These are phyloP conservation scores for Cerceris ruficornis DNA, from an alignment of 2,888 invertebrate species.

Conservation along the genomic window DNA sequence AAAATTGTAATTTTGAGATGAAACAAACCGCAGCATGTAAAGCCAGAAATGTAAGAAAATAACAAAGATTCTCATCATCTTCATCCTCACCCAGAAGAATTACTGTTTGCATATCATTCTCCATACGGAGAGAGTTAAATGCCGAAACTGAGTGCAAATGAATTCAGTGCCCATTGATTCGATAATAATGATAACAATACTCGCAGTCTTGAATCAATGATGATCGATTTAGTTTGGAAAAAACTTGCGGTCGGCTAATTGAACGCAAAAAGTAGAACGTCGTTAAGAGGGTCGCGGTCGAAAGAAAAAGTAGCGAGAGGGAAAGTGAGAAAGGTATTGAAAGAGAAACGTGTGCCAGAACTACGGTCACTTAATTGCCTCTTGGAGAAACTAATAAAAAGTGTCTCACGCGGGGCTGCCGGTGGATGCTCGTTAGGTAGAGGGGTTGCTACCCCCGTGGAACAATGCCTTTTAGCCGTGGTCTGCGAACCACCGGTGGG, in stretches of 20 bases:
- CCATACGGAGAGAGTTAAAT: too few species aligned
- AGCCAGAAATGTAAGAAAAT: too few species aligned
- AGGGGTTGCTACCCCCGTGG: constrained; percentile 19
- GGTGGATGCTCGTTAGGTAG: constrained; percentile 23
- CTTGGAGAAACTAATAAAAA: constrained; percentile 76
- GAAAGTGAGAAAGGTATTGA: constrained; percentile 26
- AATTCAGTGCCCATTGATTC: neutral
- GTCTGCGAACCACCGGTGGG: constrained; percentile 31
- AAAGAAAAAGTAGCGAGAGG: constrained; percentile 10
- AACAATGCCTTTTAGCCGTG: constrained; percentile 60
- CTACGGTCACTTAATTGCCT: constrained; percentile 70
- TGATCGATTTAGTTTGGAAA: constrained; percentile 34
- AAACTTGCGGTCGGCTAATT: constrained; percentile 42
- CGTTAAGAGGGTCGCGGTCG: neutral
- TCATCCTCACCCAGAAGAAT: too few species aligned
- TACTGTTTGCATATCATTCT: too few species aligned
- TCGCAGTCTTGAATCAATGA: constrained; percentile 36
- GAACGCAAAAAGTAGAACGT: constrained; percentile 23
- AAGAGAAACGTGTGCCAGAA: constrained; percentile 56
- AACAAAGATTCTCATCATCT: too few species aligned
- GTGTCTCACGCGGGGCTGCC: constrained; percentile 56
- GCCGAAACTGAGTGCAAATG: neutral
- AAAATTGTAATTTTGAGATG: too few species aligned
- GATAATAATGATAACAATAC: neutral
- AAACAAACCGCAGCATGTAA: too few species aligned